phyloP scores from a whole-genome alignment of 2,797 vertebrate species.

The Trachurus trachurus region DNA sequence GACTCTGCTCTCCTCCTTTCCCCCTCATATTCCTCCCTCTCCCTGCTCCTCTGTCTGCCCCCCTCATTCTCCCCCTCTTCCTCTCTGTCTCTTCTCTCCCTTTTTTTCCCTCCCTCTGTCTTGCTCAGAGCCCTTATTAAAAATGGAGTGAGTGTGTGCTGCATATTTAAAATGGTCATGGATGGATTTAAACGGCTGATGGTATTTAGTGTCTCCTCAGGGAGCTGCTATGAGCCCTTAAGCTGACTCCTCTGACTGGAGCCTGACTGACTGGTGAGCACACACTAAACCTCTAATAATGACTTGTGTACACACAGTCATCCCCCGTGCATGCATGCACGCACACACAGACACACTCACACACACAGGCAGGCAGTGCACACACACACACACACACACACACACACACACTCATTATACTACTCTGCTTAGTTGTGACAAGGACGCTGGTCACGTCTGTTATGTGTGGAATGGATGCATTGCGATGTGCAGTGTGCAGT shows the following conservation, averaged over 20 bases:
- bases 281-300: slow-evolving; percentile 83
- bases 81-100: slow-evolving; percentile 34
- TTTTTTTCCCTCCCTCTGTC: slow-evolving; percentile 57
- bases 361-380: slow-evolving; percentile 28
- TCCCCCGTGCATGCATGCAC: slow-evolving; percentile 47
- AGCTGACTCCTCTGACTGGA: slow-evolving; percentile 82
- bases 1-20: slow-evolving; percentile 58
- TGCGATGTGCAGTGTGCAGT: slow-evolving; percentile 38
- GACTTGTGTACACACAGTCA: slow-evolving; percentile 79
- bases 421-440: slow-evolving; percentile 36
- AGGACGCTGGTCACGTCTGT: slow-evolving; percentile 54
- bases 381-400: slow-evolving; percentile 42
- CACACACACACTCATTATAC: slow-evolving; percentile 38
- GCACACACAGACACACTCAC: slow-evolving; percentile 42
- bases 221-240: slow-evolving; percentile 83
- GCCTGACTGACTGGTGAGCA: slow-evolving; percentile 81
- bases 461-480: slow-evolving; percentile 51
- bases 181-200: slow-evolving; percentile 85
- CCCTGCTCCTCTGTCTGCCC: slow-evolving; percentile 26
- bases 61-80: slow-evolving; percentile 25
- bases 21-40: slow-evolving; percentile 33
- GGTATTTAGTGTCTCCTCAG: slow-evolving; percentile 85
- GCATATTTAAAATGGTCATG: slow-evolving; percentile 84
- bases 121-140: slow-evolving; percentile 82
- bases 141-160: slow-evolving; percentile 81